A percentile compares a stretch with the other conserved stretches of the same genome.
phyloP scores from a whole-genome alignment of 2,113 vertebrate genomes.

The Pleuronectes platessa region DNA sequence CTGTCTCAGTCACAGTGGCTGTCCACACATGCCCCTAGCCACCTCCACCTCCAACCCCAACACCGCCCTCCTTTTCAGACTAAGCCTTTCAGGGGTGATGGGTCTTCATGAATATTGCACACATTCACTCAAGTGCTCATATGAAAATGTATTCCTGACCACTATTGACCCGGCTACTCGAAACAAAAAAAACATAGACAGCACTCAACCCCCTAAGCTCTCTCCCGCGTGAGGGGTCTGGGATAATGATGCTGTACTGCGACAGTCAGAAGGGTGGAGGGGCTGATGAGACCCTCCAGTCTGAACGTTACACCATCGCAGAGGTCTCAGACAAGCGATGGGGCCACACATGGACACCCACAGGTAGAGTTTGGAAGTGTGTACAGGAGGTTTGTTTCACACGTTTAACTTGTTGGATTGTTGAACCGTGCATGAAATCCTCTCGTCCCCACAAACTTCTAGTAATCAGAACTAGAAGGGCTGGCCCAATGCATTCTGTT shows the following conservation, averaged over 20 bases:
- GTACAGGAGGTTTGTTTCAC: neutral
- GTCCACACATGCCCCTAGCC: constrained; percentile 2
- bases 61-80: constrained; percentile 23
- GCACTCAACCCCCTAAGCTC: constrained; percentile 54
- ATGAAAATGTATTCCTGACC: constrained; percentile 76
- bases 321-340: constrained; percentile 1
- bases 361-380: neutral
- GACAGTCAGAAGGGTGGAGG: constrained; percentile 37
- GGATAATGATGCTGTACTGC: constrained; percentile 50
- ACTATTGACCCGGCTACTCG: constrained; percentile 63
- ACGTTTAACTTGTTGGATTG: neutral
- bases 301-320: constrained; percentile 1
- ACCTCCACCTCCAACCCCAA: neutral
- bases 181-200: constrained; percentile 16
- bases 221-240: constrained; percentile 44
- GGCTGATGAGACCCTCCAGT: constrained; percentile 26
- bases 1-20: no score
- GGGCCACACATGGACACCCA: neutral
- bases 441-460: neutral
- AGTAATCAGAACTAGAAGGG: no score
- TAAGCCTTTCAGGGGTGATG: constrained; percentile 55
- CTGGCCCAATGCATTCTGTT: no score
- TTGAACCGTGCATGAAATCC: neutral
- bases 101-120: constrained; percentile 74
- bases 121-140: constrained; percentile 60